Conservation (phyloP, 2,888 invertebrate genomes). For the Fragum fragum region DNA sequence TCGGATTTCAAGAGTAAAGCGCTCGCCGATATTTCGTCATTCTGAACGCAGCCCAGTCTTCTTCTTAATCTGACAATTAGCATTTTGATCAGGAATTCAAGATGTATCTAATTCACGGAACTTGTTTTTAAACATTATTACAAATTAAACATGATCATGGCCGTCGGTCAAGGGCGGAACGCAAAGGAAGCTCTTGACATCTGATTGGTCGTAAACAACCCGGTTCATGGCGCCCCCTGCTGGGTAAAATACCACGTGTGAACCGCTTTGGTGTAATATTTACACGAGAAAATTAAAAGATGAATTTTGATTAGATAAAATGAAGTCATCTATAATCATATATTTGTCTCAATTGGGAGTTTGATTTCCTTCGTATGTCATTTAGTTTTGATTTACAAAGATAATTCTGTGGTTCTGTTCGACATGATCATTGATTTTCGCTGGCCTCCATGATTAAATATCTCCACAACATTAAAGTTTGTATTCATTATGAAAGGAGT, state of each 20-base stretch:
- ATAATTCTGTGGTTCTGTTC: constrained; percentile 32
- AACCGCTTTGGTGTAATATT: constrained; percentile 46
- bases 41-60: no score
- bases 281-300: constrained; percentile 26
- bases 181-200: constrained; percentile 53
- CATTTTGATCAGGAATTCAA: no score
- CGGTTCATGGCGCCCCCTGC: constrained; percentile 47
- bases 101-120: constrained; percentile 1
- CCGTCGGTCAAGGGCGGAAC: constrained; percentile 23
- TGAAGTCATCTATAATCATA: constrained; percentile 46
- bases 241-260: constrained; percentile 47
- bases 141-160: constrained; percentile 17
- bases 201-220: constrained; percentile 60
- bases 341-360: constrained; percentile 17
- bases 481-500: no score
- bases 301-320: constrained; percentile 63
- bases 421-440: constrained; percentile 9
- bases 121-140: constrained; percentile 1
- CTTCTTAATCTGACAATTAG: no score
- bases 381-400: constrained; percentile 56
- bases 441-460: neutral
- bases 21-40: no score
- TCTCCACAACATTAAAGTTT: no score
- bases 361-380: constrained; percentile 33
- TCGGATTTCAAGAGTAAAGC: no score